Percentiles rank a stretch among this genome's conserved stretches.
phyloP scores from a whole-genome alignment of 1,140 invertebrate species.

The Lycorma delicatula region DNA sequence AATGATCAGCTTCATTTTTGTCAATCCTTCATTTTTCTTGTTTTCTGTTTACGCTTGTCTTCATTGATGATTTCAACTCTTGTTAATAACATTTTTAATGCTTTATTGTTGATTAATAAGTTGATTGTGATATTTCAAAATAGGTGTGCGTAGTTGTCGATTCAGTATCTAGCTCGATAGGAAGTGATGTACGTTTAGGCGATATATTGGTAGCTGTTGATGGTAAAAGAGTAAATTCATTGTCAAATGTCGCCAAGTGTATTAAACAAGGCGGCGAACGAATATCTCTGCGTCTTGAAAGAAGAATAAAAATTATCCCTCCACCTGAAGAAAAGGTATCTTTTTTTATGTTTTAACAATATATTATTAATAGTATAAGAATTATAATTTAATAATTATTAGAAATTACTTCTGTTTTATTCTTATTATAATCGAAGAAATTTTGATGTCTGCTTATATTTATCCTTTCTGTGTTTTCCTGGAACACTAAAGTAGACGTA shows the following conservation, averaged over 20 bases:
- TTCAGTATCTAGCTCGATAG: conserved; percentile 53
- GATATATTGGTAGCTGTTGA: conserved; percentile 75
- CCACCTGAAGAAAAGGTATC: conserved; percentile 19
- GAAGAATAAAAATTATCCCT: conserved; percentile 33
- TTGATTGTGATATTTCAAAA: conserved; percentile 5
- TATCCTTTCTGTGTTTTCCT: too few species aligned
- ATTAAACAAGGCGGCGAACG: conserved; percentile 45
- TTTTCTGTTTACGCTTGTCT: too few species aligned
- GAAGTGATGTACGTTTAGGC: conserved; percentile 55
- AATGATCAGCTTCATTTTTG: too few species aligned
- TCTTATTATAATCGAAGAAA: not conserved
- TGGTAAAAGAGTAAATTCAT: conserved; percentile 60
- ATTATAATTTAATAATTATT: not conserved
- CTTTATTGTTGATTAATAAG: not conserved
- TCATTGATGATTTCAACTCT: too few species aligned
- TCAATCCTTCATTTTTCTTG: too few species aligned
- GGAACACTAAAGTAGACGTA: too few species aligned
- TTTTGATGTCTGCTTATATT: not conserved
- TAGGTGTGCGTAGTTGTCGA: conserved; percentile 58
- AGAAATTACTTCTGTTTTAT: too few species aligned
- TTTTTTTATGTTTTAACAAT: not conserved
- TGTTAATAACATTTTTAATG: too few species aligned
- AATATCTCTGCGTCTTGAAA: conserved; percentile 49
- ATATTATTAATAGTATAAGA: not conserved
- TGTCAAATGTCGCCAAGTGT: conserved; percentile 63